phyloP scores from a whole-genome alignment of 2,113 vertebrate genomes.

The Tragulus kanchil region DNA sequence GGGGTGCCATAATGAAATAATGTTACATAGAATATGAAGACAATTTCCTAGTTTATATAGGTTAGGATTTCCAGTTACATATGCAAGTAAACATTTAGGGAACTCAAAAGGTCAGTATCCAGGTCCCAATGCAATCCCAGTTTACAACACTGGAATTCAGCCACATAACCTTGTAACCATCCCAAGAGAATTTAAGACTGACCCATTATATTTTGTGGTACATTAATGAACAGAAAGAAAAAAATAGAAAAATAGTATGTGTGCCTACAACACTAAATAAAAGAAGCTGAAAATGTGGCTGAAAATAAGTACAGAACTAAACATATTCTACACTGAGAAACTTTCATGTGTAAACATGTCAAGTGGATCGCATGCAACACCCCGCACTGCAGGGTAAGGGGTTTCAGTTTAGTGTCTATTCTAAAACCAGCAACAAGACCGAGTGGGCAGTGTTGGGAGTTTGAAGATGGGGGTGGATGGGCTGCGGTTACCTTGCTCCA shows the following conservation, averaged over 20 bases:
- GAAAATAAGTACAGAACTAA: conserved; percentile 25
- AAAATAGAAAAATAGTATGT: not conserved
- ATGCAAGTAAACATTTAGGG: not conserved
- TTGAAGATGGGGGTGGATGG: not conserved
- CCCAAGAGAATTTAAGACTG: not conserved
- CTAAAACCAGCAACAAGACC: conserved; percentile 15
- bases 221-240: not conserved
- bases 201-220: not conserved
- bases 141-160: not conserved
- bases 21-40: not conserved
- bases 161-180: not conserved
- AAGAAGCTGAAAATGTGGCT: not conserved
- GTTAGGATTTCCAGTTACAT: not conserved
- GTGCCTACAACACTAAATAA: not conserved
- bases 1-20: not conserved
- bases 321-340: not conserved
- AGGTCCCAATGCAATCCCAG: not conserved
- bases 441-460: not conserved
- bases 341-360: not conserved
- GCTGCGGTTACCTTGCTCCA: conserved; percentile 95
- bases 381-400: not conserved
- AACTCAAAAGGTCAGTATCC: not conserved
- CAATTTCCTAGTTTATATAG: not conserved
- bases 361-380: not conserved
- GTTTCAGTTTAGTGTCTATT: not conserved